Percentiles rank a stretch among this genome's conserved stretches.
phyloP scores from a whole-genome alignment of 2,888 invertebrate genomes.

The Helleia helle region DNA sequence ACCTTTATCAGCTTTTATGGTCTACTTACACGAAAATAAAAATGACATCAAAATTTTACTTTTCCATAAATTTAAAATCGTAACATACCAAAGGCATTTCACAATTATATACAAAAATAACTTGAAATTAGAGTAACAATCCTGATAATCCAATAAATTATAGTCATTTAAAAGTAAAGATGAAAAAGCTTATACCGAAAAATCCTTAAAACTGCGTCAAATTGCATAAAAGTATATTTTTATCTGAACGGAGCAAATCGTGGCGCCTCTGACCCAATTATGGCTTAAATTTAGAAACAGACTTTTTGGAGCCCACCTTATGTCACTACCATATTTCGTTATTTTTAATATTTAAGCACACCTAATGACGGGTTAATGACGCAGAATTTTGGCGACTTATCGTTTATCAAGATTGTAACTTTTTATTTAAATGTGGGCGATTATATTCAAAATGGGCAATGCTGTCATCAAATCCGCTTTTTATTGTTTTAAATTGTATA shows the following conservation, averaged over 20 bases:
- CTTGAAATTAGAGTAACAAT: background rate
- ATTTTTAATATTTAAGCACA: background rate
- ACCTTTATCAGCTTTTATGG: too few species aligned
- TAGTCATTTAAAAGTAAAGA: background rate
- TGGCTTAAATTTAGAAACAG: slow-evolving; percentile 56
- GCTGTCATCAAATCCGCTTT: background rate
- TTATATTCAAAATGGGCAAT: background rate
- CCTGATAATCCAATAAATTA: background rate
- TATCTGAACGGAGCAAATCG: slow-evolving; percentile 45
- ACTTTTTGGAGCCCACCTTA: slow-evolving; percentile 19
- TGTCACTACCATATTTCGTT: background rate
- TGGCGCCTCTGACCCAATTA: slow-evolving; percentile 48
- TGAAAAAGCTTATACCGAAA: background rate
- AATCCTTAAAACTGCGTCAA: slow-evolving; percentile 12
- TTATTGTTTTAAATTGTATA: background rate
- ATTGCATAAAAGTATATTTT: slow-evolving; percentile 48
- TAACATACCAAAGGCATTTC: too few species aligned
- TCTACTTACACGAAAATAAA: too few species aligned
- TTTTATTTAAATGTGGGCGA: background rate
- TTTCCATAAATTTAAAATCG: too few species aligned
- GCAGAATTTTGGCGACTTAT: background rate
- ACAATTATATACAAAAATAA: too few species aligned
- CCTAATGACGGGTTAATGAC: background rate
- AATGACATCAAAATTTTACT: too few species aligned
- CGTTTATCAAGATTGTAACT: background rate